phyloP scores from a whole-genome alignment of 2,113 vertebrate species.

The Sisor rabdophorus region DNA sequence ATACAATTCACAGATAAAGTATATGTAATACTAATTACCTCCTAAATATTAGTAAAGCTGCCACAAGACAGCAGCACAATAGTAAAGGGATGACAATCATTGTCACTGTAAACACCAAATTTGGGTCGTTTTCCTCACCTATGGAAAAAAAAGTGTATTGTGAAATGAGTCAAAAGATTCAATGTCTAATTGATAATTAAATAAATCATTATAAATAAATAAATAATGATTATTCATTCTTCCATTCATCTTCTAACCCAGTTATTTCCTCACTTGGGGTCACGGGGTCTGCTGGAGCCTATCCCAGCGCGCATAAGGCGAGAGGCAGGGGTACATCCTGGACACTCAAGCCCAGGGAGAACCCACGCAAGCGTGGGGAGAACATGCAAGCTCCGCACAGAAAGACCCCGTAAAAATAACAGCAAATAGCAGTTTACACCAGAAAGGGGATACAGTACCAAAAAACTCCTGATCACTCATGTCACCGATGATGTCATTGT shows the following conservation, averaged over 20 bases:
- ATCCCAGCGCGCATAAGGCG: too few relatives aligned
- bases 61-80: slow-evolving; percentile 52
- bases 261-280: too few relatives aligned
- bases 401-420: too few relatives aligned
- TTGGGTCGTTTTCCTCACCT: slow-evolving; percentile 40
- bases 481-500: slow-evolving; percentile 9
- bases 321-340: too few relatives aligned
- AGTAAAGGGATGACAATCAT: slow-evolving; percentile 52
- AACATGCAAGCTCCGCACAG: too few relatives aligned
- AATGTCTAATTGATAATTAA: not conserved
- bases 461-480: not conserved
- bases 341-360: too few relatives aligned
- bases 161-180: not conserved
- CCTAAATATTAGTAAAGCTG: slow-evolving; percentile 60
- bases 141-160: slow-evolving; percentile 5
- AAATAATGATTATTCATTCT: too few relatives aligned
- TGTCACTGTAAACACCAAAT: not conserved
- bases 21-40: slow-evolving; percentile 51
- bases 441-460: slow-evolving; percentile 46
- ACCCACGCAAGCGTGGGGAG: too few relatives aligned
- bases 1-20: not conserved
- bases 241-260: too few relatives aligned
- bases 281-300: too few relatives aligned
- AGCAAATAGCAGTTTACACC: too few relatives aligned
- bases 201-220: too few relatives aligned